Conservation (phyloP, 2,888 invertebrate species). For the Caenorhabditis sulstoni region DNA sequence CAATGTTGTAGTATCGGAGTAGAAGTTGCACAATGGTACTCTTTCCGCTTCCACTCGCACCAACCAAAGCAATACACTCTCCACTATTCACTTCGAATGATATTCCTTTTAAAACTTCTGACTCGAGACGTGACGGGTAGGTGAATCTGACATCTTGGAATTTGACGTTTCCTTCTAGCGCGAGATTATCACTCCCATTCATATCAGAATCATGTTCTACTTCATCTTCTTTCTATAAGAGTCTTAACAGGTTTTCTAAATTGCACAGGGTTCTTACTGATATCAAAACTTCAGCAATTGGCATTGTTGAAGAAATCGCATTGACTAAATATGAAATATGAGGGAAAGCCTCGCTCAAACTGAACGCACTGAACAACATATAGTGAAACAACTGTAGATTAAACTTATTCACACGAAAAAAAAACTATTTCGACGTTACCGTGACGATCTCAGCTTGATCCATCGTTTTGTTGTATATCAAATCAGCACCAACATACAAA, state of each 20-base stretch:
- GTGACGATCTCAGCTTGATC: constrained; percentile 23
- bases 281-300: constrained; percentile 41
- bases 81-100: constrained; percentile 66
- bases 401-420: too few species aligned
- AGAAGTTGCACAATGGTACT: constrained; percentile 72
- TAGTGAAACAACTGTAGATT: constrained; percentile 32
- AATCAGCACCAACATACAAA: constrained; percentile 70
- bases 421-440: not conserved
- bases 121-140: constrained; percentile 82
- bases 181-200: constrained; percentile 72
- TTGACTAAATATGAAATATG: constrained; percentile 28
- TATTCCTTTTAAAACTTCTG: constrained; percentile 71
- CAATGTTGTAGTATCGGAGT: constrained; percentile 66
- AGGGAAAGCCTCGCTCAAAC: constrained; percentile 46
- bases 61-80: constrained; percentile 72
- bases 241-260: too few species aligned
- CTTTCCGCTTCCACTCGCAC: constrained; percentile 72
- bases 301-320: constrained; percentile 42
- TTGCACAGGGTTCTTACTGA: too few species aligned
- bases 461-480: constrained; percentile 58
- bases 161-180: constrained; percentile 81
- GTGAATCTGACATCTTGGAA: constrained; percentile 81
- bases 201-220: constrained; percentile 76
- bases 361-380: constrained; percentile 46
- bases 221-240: too few species aligned